phyloP scores from a whole-genome alignment of 2,113 vertebrate species.

The Chunga burmeisteri region DNA sequence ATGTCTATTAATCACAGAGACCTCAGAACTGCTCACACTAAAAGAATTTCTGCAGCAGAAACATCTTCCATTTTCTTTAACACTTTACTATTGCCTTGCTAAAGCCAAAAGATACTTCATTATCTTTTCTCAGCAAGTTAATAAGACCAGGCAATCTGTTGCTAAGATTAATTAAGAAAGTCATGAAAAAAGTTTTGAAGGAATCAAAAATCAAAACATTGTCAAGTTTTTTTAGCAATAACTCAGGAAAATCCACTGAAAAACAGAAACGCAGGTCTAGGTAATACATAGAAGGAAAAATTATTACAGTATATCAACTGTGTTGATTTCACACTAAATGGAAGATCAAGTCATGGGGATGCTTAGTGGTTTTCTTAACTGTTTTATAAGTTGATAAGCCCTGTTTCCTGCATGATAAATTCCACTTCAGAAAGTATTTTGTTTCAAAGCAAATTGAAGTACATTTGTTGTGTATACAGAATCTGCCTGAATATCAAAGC shows the following conservation, averaged over 20 bases:
- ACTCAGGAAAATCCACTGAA: not conserved
- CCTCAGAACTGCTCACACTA: conserved; percentile 17
- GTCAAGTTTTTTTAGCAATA: not conserved
- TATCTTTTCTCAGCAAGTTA: not conserved
- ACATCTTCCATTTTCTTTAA: not conserved
- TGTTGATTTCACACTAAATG: not conserved
- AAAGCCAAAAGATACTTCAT: conserved; percentile 22
- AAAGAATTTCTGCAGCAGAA: conserved; percentile 33
- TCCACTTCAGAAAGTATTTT: not conserved
- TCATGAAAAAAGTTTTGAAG: not conserved
- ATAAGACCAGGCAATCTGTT: not conserved
- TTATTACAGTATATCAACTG: not conserved
- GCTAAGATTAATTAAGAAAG: not conserved
- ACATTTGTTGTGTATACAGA: not conserved
- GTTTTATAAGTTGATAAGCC: not conserved
- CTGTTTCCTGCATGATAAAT: not conserved
- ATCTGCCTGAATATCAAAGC: not conserved
- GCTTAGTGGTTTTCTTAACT: not conserved
- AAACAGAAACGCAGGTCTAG: not conserved
- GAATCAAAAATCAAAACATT: not conserved
- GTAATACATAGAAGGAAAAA: not conserved
- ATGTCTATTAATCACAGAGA: conserved; percentile 74
- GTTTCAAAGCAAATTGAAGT: not conserved
- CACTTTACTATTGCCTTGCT: not conserved
- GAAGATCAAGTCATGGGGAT: not conserved